phyloP scores from a whole-genome alignment of 2,797 vertebrate species.

The Oryzias sinensis region DNA sequence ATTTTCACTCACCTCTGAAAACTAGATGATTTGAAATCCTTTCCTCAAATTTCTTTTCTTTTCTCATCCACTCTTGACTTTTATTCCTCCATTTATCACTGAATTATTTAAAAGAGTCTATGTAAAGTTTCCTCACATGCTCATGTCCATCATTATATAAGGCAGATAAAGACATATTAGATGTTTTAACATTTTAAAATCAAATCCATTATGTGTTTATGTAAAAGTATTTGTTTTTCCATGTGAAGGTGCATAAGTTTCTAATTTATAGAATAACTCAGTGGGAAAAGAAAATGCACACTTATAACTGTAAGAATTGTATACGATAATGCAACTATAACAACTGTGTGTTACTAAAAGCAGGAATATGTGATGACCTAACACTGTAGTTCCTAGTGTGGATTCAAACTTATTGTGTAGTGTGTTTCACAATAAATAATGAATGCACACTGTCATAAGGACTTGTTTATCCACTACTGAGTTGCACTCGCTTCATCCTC shows the following conservation, averaged over 20 bases:
- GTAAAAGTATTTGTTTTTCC: constrained; percentile 9
- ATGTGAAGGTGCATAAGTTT: constrained; percentile 5
- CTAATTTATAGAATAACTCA: constrained; percentile 11
- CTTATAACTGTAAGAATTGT: constrained; percentile 23
- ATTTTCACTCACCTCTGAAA: constrained; percentile 41
- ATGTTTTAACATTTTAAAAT: constrained; percentile 2
- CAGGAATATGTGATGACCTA: constrained; percentile 19
- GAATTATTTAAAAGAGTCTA: constrained; percentile 4
- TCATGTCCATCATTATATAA: constrained; percentile 6
- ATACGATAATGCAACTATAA: constrained; percentile 10
- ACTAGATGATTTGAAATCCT: constrained; percentile 10
- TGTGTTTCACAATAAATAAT: too few species aligned
- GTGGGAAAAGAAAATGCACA: constrained; percentile 3
- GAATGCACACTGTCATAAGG: too few species aligned
- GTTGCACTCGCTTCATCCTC: too few species aligned
- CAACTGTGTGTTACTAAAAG: constrained; percentile 24
- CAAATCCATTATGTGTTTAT: background rate
- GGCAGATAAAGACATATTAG: constrained; percentile 3
- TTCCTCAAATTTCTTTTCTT: background rate
- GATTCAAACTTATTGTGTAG: background rate
- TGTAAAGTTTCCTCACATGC: constrained; percentile 6
- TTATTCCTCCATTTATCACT: background rate
- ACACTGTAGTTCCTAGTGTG: constrained; percentile 3
- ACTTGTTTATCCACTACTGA: too few species aligned
- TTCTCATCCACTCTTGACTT: background rate